Evolutionary conservation across 2,888 invertebrate species (phyloP).

Genomic region (Sinodicranocentrus sp.): DNA sequence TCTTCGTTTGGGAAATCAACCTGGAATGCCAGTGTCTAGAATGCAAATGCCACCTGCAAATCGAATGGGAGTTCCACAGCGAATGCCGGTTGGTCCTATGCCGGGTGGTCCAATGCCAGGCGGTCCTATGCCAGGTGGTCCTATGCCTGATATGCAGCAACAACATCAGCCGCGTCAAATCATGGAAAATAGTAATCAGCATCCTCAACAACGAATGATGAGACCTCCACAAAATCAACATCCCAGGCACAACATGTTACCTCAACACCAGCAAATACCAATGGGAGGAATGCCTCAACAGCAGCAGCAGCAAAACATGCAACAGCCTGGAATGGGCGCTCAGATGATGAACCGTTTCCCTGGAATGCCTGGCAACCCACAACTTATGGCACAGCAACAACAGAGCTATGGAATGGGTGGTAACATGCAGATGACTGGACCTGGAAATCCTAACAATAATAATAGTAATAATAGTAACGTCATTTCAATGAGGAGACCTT

Average conservation of each 20-base stretch:
- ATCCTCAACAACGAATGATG: slow-evolving; percentile 61
- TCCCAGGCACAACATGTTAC: slow-evolving; percentile 49
- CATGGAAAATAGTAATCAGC: slow-evolving; percentile 31
- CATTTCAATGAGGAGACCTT: slow-evolving; percentile 54
- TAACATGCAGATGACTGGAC: slow-evolving; percentile 49
- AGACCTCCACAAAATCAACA: slow-evolving; percentile 35
- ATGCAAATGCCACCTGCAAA: slow-evolving; percentile 60
- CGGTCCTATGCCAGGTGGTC: slow-evolving; percentile 36
- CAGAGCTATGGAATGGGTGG: slow-evolving; percentile 39
- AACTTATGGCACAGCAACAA: slow-evolving; percentile 57
- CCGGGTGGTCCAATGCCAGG: too few species aligned
- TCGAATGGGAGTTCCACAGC: slow-evolving; percentile 63
- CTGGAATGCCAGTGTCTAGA: slow-evolving; percentile 58
- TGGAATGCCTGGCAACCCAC: slow-evolving; percentile 56
- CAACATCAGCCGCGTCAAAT: slow-evolving; percentile 48
- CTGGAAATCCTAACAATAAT: slow-evolving; percentile 3
- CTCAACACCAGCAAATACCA: slow-evolving; percentile 56
- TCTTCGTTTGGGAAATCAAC: slow-evolving; percentile 71
- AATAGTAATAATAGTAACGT: slow-evolving; percentile 13
- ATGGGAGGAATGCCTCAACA: slow-evolving; percentile 64
- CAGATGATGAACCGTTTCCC: slow-evolving; percentile 69
- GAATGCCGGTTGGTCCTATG: slow-evolving; percentile 43
- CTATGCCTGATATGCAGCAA: slow-evolving; percentile 41
- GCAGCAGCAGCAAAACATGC: slow-evolving; percentile 55
- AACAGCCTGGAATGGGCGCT: slow-evolving; percentile 42